phyloP scores from a whole-genome alignment of 1,140 invertebrate genomes.

The Oreohelix idahoensis region DNA sequence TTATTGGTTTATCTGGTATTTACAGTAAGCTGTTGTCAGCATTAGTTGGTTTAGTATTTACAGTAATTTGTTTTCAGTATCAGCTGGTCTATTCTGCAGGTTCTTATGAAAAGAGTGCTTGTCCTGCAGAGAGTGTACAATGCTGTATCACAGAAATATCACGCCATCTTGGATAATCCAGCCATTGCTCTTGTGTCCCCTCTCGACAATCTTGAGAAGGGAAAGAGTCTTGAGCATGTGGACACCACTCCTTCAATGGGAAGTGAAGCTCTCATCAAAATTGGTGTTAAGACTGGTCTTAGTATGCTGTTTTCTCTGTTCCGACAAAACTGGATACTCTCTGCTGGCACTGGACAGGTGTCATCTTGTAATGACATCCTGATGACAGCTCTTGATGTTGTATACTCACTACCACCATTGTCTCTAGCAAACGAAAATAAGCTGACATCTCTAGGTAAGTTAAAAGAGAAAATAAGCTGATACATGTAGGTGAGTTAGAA shows the following conservation, averaged over 20 bases:
- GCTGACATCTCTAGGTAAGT: constrained; percentile 75
- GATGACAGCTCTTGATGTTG: constrained; percentile 77
- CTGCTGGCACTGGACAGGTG: constrained; percentile 58
- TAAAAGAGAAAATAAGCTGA: no score
- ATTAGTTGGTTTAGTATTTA: no score
- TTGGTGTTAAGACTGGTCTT: constrained; percentile 79
- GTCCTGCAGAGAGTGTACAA: constrained; percentile 79
- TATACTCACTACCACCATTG: constrained; percentile 77
- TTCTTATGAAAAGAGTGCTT: constrained; percentile 76
- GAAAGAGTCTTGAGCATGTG: constrained; percentile 5
- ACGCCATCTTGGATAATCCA: constrained; percentile 62
- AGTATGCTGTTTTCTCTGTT: constrained; percentile 79
- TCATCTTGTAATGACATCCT: constrained; percentile 78
- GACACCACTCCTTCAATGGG: constrained; percentile 59
- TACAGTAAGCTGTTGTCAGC: no score
- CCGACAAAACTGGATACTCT: constrained; percentile 77
- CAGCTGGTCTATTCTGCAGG: constrained; percentile 9
- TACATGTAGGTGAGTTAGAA: no score
- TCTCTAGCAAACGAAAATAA: constrained; percentile 79
- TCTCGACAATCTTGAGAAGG: constrained; percentile 38
- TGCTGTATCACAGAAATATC: constrained; percentile 77
- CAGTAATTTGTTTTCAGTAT: no score
- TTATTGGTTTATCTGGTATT: no score
- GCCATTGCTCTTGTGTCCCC: not conserved
- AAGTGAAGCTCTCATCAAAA: constrained; percentile 78